Evolutionary conservation across 1,140 invertebrate species (phyloP), one percentile per base, ranked within the genome.

Genomic region (Hirudo medicinalis): DNA sequence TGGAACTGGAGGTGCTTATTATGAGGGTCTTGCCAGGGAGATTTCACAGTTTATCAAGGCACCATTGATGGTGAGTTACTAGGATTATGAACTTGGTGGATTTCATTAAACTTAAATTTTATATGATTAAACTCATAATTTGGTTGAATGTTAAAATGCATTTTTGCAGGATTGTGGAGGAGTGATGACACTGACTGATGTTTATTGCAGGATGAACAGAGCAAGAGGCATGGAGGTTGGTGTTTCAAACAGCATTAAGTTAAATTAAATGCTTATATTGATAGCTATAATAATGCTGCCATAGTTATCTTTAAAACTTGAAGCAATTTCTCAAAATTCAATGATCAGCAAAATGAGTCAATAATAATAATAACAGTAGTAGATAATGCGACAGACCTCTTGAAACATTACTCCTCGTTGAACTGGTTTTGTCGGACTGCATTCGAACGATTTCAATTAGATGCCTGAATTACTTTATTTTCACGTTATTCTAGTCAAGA

Each of bases 151-250:
- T 49, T 49, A 49, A 49, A 11, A 49, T 49, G 43, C 15, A 17
- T 49, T 49, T n/a, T 22, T 40, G 73, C 77, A 92, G 88, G 91
- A 95, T 79, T 87, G 87, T 79, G 93, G 93, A 54, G 95, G 95
- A 19, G 94, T 97, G 84, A 97, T 99, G 90, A 89, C 91, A 13
- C 81, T 99, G 66, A 89, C 94, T 13, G 96, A 99, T 85, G 93
- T 91, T 8, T 99, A 93, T 84, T 98, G 95, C 83, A 85, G 94
- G 76, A 89, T 98, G 8, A 99, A 99, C 78, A 77, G 86, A 77
- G 85, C 85, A 8, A 75, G 86, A 76, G 86, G 85, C 60, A 79
- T 86, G 76, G 85, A 86, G 78, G 80, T 84, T 75, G 74, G 71
- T 70, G 15, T 49, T 49, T 49, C 11, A 49, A 49, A 49, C 4